Base-by-base conservation (phyloP, 2,113 vertebrate genomes). In the Oreochromis aureus region DNA sequence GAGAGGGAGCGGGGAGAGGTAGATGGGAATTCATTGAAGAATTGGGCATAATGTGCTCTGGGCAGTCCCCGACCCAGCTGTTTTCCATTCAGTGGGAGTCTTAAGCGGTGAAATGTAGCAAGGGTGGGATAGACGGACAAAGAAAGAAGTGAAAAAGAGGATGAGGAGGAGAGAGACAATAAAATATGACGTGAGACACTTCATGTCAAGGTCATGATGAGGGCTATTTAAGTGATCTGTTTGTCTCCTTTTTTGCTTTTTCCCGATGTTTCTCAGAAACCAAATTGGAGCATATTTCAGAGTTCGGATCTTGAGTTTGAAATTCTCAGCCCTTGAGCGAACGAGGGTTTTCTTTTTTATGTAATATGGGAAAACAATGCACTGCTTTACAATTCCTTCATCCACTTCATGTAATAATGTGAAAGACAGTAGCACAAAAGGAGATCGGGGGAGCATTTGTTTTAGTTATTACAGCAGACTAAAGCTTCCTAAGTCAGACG, bases 31-130 rank as follows among this genome's bases (percentile, higher is more conserved):
- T 94, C 87, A 94, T 92, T 94, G 91, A 95, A 95, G 89, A 94
- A 91, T 93, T 92, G 95, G 95, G 95, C 93, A 95, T 93, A 92
- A 91, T 93, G 92, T 90, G 92, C 91, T 95, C 87, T 88, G 95
- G 93, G 94, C 91, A 93, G 92, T 93, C 94, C 92, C 94, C 5
- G 46, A 90, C 27, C 93, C 94, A 96, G 94, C 93, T 95, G 96
- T 94, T 96, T 96, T 96, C 94, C 93, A 95, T 95, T 94, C 92
- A 86, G 90, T 91, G 89, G 89, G 92, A 95, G 93, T 95, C 89
- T 78, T 61, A 82, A 83, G 90, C 81, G 82, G 87, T 87, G 93
- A 92, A 92, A 93, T 89, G 83, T 91, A 92, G 94, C 83, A 85
- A 87, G 90, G 91, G 85, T 91, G 89, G 89, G 91, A 53, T 71